Percentiles rank a stretch among this genome's conserved stretches.
Conservation (phyloP, 1,140 invertebrate genomes). For the Lethocerus indicus region DNA sequence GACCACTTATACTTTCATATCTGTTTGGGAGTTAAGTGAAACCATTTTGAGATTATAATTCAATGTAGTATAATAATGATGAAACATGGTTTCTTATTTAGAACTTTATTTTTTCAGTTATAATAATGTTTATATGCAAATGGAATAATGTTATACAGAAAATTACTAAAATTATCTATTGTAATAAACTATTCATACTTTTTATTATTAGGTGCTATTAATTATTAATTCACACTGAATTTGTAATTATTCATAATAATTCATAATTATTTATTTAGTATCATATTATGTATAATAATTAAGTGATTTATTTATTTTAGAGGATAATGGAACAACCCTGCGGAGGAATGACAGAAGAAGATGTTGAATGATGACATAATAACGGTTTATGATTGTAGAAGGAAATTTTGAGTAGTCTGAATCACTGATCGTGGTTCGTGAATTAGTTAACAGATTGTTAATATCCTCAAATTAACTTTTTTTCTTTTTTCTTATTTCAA, state of each 20-base stretch:
- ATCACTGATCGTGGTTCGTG: too few species aligned
- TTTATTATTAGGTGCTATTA: not conserved
- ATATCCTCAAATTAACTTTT: too few species aligned
- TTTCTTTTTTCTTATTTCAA: too few species aligned
- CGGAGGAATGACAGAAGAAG: constrained; percentile 9
- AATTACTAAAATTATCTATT: not conserved
- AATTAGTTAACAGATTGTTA: too few species aligned
- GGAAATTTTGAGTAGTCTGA: too few species aligned
- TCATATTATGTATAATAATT: not conserved
- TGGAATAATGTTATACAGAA: not conserved
- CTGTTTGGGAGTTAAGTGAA: too few species aligned
- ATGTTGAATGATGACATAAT: constrained; percentile 14
- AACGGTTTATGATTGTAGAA: constrained; percentile 21
- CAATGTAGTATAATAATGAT: too few species aligned
- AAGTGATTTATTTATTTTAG: not conserved
- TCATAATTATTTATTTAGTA: not conserved
- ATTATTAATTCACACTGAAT: not conserved
- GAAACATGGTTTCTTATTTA: too few species aligned
- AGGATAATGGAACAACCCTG: constrained; percentile 8
- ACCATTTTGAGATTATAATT: too few species aligned
- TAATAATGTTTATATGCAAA: too few species aligned
- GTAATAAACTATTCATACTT: not conserved
- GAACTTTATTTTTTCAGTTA: too few species aligned
- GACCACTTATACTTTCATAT: too few species aligned
- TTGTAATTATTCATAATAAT: not conserved